Evolutionary conservation across 2,888 invertebrate species (phyloP).

Genomic region (Graphium colonna): DNA sequence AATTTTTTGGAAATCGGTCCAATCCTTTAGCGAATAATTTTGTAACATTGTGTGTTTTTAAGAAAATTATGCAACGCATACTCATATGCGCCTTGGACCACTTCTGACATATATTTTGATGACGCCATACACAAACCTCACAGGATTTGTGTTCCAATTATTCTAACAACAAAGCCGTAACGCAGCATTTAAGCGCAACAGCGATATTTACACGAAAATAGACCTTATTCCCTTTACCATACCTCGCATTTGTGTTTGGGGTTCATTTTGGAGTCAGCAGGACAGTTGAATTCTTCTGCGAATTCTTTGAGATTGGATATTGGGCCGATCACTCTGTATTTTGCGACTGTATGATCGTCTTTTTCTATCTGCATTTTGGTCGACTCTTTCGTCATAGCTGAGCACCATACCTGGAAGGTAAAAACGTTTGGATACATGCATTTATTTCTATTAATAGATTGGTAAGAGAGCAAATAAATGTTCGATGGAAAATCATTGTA

Average conservation of each 20-base stretch:
- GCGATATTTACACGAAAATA: slow-evolving; percentile 24
- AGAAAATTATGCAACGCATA: no score
- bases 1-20: no score
- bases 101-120: neutral
- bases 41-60: no score
- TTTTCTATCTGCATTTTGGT: slow-evolving; percentile 93
- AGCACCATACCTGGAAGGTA: slow-evolving; percentile 92
- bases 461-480: no score
- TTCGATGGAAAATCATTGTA: no score
- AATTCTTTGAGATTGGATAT: slow-evolving; percentile 93
- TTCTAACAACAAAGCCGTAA: slow-evolving; percentile 21
- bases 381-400: slow-evolving; percentile 91
- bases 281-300: no score
- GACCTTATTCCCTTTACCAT: slow-evolving; percentile 80
- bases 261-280: slow-evolving; percentile 89
- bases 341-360: slow-evolving; percentile 94
- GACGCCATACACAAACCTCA: neutral
- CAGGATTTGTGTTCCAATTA: no score
- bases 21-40: no score
- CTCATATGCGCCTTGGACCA: no score
- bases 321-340: slow-evolving; percentile 91
- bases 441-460: no score
- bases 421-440: no score
- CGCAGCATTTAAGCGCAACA: slow-evolving; percentile 31
- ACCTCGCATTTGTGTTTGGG: slow-evolving; percentile 91